Conservation (phyloP, 1,140 invertebrate species). For the Listronotus oregonensis region DNA sequence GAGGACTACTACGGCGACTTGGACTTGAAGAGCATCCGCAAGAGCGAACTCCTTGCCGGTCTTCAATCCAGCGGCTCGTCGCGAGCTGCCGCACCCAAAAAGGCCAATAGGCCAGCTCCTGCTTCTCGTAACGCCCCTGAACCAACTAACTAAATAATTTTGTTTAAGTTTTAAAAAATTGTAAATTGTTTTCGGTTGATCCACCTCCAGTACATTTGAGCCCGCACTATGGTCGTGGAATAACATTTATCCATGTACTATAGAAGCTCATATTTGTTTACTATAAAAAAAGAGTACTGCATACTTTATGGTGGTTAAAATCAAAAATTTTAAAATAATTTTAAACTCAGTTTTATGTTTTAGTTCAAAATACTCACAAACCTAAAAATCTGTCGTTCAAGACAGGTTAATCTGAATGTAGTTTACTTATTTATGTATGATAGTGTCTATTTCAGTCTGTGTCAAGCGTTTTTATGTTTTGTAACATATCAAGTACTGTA, state of each 20-base stretch:
- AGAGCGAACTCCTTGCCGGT: constrained; percentile 84
- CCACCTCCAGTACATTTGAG: too few relatives aligned
- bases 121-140: constrained; percentile 47
- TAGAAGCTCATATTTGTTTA: too few relatives aligned
- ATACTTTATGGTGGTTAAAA: too few relatives aligned
- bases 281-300: too few relatives aligned
- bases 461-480: background rate
- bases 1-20: constrained; percentile 95
- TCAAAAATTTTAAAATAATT: too few relatives aligned
- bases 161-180: constrained; percentile 10
- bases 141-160: constrained; percentile 38
- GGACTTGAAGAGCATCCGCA: constrained; percentile 91
- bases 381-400: background rate
- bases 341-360: too few relatives aligned
- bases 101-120: constrained; percentile 45
- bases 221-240: too few relatives aligned
- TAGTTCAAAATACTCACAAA: too few relatives aligned
- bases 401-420: constrained; percentile 2
- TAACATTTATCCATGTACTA: too few relatives aligned
- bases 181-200: background rate
- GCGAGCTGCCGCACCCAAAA: constrained; percentile 51
- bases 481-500: background rate
- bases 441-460: constrained; percentile 6
- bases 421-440: constrained; percentile 14
- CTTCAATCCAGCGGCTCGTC: constrained; percentile 67